Conservation (phyloP, 1,140 invertebrate species). For the Globodera ellingtonae region DNA sequence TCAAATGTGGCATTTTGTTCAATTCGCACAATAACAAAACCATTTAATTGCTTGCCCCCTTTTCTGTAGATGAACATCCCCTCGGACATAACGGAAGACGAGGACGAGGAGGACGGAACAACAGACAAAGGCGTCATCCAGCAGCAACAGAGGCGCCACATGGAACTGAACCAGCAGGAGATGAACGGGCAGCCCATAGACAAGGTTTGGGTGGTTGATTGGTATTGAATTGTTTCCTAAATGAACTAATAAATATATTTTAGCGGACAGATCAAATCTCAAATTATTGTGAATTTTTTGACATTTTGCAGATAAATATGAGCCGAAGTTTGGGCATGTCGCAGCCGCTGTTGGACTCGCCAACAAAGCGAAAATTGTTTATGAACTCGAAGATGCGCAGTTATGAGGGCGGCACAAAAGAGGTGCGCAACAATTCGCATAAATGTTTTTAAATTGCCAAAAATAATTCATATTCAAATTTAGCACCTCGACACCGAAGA, state of each 20-base stretch:
- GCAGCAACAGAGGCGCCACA: not conserved
- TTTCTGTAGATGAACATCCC: conserved; percentile 10
- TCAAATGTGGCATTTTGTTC: not conserved
- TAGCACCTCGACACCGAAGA: not conserved
- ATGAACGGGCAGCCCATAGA: not conserved
- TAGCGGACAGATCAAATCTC: too few relatives aligned
- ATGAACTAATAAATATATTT: not conserved
- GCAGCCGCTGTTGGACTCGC: not conserved
- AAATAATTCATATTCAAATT: not conserved
- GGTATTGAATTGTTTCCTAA: not conserved
- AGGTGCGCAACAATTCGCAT: not conserved
- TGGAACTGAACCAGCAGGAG: not conserved
- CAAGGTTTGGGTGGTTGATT: not conserved
- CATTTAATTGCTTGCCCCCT: too few relatives aligned
- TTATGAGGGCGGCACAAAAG: not conserved
- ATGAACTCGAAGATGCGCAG: not conserved
- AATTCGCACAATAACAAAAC: too few relatives aligned
- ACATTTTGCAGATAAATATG: not conserved
- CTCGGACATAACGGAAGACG: conserved; percentile 9
- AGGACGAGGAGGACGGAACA: not conserved
- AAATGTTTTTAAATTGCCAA: too few relatives aligned
- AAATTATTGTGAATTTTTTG: not conserved
- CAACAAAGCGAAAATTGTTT: not conserved
- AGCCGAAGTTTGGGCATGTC: not conserved
- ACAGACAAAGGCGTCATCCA: not conserved